Evolutionary conservation across 2,888 invertebrate species (phyloP), one percentile per base, ranked within the genome.

Genomic region (Beris chalybata): DNA sequence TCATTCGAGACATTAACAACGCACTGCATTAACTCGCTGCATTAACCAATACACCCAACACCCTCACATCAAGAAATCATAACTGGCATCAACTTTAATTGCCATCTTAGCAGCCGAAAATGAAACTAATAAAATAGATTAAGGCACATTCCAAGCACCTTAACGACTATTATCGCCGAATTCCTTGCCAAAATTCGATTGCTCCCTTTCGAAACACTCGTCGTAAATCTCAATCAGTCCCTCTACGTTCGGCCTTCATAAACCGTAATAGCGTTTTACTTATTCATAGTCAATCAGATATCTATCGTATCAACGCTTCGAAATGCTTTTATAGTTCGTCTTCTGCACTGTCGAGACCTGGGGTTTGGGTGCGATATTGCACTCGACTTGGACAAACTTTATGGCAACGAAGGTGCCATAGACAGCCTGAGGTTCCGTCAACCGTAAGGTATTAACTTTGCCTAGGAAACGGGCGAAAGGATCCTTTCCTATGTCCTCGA

Each of bases 231-330:
- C 66, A 68, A 66, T 68, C 64, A 68, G 54, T 53, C 50, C 52
- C 66, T 53, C 54, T 66, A 22, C 22, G 44, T 64, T 58, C 52
- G 13, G 50, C 50, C 32, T 50, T 66, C 66, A 66, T 66, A 68
- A 68, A 63, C 43, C 66, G 57, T 66, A 68, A 68, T 68, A 68
- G 55, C 68, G 43, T 68, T 68, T 68, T 68, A 68, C 66, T 68
- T 68, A 68, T 68, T 68, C 68, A 68, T 68, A 68, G 68, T 68
- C 66, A 66, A 68, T 68, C 68, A 68, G 68, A 68, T 68, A 68
- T 57, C 57, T 53, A 68, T 68, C 58, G 66, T 64, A 68, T 68
- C 66, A 64, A 66, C 68, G 64, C 53, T 61, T 22, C 50, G 50
- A 12, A 50, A 32, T 61, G 61, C 47, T 48, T 59, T 59, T 47